Conservation (phyloP, 2,888 invertebrate species). For the Rhaphigaster nebulosa region DNA sequence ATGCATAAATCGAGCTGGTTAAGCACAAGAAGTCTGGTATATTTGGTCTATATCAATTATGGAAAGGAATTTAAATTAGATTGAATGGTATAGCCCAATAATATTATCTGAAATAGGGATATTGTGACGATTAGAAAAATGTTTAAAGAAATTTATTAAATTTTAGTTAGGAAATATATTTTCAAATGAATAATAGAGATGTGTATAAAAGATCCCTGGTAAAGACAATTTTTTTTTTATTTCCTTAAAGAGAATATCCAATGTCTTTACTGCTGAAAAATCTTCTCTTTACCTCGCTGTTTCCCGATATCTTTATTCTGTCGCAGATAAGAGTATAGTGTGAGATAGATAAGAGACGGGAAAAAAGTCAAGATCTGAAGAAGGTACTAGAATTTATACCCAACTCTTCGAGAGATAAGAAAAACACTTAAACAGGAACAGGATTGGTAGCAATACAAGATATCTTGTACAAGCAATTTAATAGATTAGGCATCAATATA, state of each 20-base stretch:
- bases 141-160: no score
- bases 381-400: neutral
- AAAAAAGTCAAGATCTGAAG: neutral
- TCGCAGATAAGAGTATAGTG: neutral
- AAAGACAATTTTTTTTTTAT: neutral
- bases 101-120: neutral
- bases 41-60: no score
- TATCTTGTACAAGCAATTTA: neutral
- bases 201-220: no score
- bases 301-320: neutral
- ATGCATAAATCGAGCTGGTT: no score
- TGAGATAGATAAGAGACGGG: neutral
- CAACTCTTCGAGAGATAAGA: neutral
- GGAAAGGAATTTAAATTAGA: no score
- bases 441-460: neutral
- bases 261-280: neutral
- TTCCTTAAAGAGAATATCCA: neutral
- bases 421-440: neutral
- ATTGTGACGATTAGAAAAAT: no score
- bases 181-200: no score
- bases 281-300: neutral
- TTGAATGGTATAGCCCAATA: neutral
- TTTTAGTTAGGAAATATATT: no score
- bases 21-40: no score
- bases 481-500: neutral